Conservation (phyloP, 2,888 invertebrate genomes). For the Acutogordius australiensis region DNA sequence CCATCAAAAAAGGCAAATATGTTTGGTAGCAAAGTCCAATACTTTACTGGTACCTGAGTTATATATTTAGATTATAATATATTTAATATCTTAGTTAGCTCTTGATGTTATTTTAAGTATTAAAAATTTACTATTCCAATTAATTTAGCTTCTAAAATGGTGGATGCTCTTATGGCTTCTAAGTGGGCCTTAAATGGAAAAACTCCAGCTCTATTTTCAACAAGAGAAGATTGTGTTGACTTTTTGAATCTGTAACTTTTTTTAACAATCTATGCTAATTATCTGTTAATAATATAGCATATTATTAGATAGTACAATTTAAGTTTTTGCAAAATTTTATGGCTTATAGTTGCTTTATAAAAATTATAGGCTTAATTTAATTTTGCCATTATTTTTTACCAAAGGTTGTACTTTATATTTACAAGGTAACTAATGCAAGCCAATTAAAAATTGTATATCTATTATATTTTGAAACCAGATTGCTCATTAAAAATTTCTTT, state of each 20-base stretch:
- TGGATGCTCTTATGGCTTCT: constrained; percentile 63
- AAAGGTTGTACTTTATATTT: no score
- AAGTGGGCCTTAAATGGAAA: constrained; percentile 40
- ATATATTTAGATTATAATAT: no score
- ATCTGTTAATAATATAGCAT: no score
- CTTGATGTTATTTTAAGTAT: background rate
- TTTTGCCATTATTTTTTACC: no score
- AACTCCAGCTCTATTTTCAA: constrained; percentile 43
- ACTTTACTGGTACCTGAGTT: constrained; percentile 45
- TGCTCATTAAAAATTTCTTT: constrained; percentile 70
- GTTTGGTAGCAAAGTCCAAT: constrained; percentile 75
- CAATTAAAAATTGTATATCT: no score
- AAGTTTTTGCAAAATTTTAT: no score
- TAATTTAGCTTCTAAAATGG: constrained; percentile 37
- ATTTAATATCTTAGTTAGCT: background rate
- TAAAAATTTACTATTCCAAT: constrained; percentile 10
- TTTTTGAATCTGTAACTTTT: constrained; percentile 13
- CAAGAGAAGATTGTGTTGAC: constrained; percentile 34
- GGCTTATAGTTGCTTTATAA: no score
- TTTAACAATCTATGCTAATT: no score
- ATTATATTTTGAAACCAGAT: no score
- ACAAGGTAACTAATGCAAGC: no score
- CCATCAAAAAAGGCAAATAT: constrained; percentile 82
- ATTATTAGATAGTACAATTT: no score
- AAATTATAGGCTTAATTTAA: no score